Evolutionary conservation across 2,888 invertebrate genomes (phyloP), one percentile per base, ranked within the genome.

Genomic region (Agrotis clavis): DNA sequence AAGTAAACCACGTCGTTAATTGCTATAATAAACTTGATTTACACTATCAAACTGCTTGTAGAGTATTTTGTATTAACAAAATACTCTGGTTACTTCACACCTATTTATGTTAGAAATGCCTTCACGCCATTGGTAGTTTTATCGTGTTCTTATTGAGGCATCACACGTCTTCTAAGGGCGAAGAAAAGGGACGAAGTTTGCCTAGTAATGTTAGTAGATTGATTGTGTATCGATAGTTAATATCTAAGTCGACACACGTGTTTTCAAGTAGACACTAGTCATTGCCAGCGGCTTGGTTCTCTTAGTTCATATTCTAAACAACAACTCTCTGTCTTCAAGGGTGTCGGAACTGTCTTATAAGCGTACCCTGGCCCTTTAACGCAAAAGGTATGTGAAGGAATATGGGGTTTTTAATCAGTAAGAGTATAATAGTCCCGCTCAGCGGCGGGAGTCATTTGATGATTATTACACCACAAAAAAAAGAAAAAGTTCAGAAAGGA

Each of bases 11-110:
- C 56, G 16, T 47, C 19, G 35, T 25, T 64, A 66, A 77, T 71
- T 67, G 19, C 48, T 4, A 4, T 59, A 21, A 62, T 78, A 66
- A 67, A 66, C n/a, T 63, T 53, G 45, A 71, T 78, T 77, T 62
- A 66, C 48, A 41, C 18, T 45, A 21, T 19, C 35, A 56, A 51
- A 57, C 21, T 1, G n/a, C 18, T 63, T n/a, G 35, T n/a, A n/a
- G n/a, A n/a, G n/a, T n/a, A n/a, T n/a, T n/a, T n/a, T n/a, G n/a
- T n/a, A n/a, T 6, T n/a, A 57, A 16, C 21, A 50, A 45, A 50
- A 50, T 66, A 30, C 25, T 54, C 18, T 4, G n/a, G 19, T 56
- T 30, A 30, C 41, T 54, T 59, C 25, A n/a, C 13, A 67, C n/a
- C 6, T 60, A 1, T 4, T 54, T 25, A 21, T 3, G 16, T 13